phyloP scores from a whole-genome alignment of 2,797 vertebrate species.

The Urocyon cinereoargenteus region DNA sequence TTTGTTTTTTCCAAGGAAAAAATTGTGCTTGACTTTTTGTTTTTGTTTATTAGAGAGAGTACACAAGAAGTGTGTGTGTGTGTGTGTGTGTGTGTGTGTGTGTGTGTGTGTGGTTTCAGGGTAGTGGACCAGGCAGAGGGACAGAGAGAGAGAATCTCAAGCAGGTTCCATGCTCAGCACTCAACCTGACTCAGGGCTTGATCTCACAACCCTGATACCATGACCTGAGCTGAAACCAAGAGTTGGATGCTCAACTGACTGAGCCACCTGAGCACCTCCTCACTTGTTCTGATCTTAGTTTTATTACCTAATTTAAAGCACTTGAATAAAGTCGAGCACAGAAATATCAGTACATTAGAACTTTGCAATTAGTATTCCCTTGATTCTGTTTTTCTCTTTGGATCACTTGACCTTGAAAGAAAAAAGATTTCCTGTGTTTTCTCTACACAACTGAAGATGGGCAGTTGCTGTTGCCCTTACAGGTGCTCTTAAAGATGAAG shows the following conservation, averaged over 20 bases:
- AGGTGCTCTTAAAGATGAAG: background rate
- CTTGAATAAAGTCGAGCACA: background rate
- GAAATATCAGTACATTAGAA: background rate
- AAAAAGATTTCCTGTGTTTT: slow-evolving; percentile 20
- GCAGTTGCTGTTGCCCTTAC: background rate
- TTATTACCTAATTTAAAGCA: background rate
- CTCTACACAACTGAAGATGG: background rate
- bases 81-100: no score
- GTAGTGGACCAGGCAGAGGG: no score
- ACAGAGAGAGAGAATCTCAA: no score
- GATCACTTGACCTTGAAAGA: background rate
- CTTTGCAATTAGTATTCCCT: background rate
- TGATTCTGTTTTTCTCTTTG: slow-evolving; percentile 7
- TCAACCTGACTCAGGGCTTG: no score
- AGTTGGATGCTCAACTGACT: background rate
- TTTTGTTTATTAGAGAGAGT: no score
- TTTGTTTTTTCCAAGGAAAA: slow-evolving; percentile 44
- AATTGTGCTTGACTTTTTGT: background rate
- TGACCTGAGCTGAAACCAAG: background rate
- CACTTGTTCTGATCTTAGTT: slow-evolving; percentile 40
- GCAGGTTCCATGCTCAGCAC: no score
- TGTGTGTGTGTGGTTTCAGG: no score
- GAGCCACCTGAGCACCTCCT: background rate
- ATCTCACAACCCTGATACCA: no score
- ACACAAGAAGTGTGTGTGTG: no score